Conservation (phyloP, 2,888 invertebrate genomes). For the Apoda limacodes region DNA sequence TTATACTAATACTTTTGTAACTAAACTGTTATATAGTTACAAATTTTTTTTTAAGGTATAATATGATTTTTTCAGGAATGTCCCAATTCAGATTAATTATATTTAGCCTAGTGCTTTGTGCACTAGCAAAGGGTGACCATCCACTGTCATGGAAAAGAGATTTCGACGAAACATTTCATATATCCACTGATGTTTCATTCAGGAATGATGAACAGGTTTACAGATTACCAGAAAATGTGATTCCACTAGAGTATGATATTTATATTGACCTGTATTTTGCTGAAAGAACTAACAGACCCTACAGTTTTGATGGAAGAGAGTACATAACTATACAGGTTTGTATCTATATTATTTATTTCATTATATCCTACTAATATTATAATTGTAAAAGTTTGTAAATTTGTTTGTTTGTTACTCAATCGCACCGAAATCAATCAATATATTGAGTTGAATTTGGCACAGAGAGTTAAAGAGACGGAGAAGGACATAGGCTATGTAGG, state of each 20-base stretch:
- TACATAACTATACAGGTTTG: conserved; percentile 46
- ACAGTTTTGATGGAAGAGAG: conserved; percentile 46
- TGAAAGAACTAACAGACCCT: conserved; percentile 41
- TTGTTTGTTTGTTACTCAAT: too few species aligned
- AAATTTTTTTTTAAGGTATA: conserved; percentile 21
- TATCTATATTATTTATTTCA: too few species aligned
- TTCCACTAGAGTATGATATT: conserved; percentile 52
- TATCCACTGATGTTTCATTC: conserved; percentile 15
- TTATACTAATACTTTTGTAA: too few species aligned
- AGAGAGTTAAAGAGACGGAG: too few species aligned
- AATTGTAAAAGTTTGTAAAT: too few species aligned
- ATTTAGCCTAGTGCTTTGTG: conserved; percentile 29
- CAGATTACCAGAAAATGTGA: conserved; percentile 42
- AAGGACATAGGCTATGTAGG: too few species aligned
- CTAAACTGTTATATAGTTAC: too few species aligned
- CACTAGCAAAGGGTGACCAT: conserved; percentile 29
- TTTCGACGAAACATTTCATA: conserved; percentile 26
- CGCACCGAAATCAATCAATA: too few species aligned
- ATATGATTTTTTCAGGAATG: conserved; percentile 34
- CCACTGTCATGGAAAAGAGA: conserved; percentile 39
- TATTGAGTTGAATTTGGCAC: too few species aligned
- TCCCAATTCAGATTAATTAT: conserved; percentile 21
- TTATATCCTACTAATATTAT: too few species aligned
- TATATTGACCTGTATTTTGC: conserved; percentile 48
- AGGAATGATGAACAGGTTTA: conserved; percentile 33